A percentile compares a stretch with the other conserved stretches of the same genome.
These are phyloP conservation scores for Entomobrya proxima DNA, from an alignment of 2,888 invertebrate species.

Conservation along the genomic window DNA sequence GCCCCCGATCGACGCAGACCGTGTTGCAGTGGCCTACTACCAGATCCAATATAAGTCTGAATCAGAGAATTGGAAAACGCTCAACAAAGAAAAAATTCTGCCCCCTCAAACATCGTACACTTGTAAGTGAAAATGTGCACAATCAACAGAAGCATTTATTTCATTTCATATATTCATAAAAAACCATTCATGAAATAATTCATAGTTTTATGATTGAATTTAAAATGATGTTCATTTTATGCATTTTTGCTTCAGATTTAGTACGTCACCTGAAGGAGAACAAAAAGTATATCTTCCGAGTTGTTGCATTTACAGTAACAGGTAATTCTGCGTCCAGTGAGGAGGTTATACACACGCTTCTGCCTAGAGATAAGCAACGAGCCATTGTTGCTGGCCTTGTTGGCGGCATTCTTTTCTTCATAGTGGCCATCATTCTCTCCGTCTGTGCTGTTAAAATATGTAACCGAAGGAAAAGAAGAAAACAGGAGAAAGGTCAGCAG, in stretches of 20 bases:
- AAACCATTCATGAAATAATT: no score
- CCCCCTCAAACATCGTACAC: conserved; percentile 93
- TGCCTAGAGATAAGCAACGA: conserved; percentile 94
- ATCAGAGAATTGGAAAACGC: conserved; percentile 88
- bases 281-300: conserved; percentile 93
- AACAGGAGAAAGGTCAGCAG: conserved; percentile 94
- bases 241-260: conserved; percentile 54
- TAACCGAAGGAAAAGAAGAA: conserved; percentile 96
- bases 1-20: conserved; percentile 87
- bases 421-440: conserved; percentile 97
- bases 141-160: no score
- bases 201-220: neutral
- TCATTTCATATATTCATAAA: no score
- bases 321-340: conserved; percentile 88
- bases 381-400: conserved; percentile 97
- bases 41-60: conserved; percentile 94
- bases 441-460: conserved; percentile 98
- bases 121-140: conserved; percentile 79
- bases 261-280: conserved; percentile 91
- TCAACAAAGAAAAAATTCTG: conserved; percentile 91
- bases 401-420: conserved; percentile 97
- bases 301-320: conserved; percentile 90
- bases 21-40: conserved; percentile 88
- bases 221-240: neutral
- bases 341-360: conserved; percentile 91